Evolutionary conservation across 2,113 vertebrate genomes (phyloP).

Genomic region (Dicerorhinus sumatrensis): DNA sequence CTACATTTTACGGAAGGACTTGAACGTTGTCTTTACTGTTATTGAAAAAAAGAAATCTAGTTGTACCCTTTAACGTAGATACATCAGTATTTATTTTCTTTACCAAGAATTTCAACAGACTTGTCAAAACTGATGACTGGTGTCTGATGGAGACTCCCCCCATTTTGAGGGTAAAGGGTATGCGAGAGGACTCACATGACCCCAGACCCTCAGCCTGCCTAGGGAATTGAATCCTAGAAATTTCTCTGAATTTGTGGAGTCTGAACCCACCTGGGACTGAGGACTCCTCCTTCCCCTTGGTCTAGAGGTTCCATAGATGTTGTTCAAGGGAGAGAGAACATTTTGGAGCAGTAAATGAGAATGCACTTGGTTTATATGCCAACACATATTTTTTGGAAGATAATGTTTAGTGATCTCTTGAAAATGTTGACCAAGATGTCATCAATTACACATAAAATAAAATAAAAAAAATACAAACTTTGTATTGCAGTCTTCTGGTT

Average conservation of each 20-base stretch:
- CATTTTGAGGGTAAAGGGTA: neutral
- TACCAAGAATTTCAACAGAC: neutral
- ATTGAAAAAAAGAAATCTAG: neutral
- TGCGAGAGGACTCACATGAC: fast-evolving
- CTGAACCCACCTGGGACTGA: too few relatives aligned
- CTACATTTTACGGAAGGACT: neutral
- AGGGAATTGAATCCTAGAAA: neutral
- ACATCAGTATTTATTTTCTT: neutral
- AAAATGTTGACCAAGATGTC: conserved; percentile 30
- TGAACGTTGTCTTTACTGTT: neutral
- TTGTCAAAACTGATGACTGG: neutral
- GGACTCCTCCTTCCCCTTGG: neutral
- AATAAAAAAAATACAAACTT: neutral
- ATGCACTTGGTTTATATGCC: neutral
- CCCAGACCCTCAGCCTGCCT: neutral
- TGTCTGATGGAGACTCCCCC: neutral
- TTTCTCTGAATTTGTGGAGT: neutral
- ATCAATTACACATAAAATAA: neutral
- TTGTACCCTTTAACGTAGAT: neutral
- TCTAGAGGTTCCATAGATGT: neutral
- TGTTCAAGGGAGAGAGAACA: neutral
- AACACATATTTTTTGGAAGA: neutral
- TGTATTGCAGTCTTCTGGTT: neutral
- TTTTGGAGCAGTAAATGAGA: neutral
- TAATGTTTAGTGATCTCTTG: neutral